Percentiles rank a stretch among this genome's conserved stretches.
phyloP scores from a whole-genome alignment of 2,113 vertebrate species.

The Chauna torquata region DNA sequence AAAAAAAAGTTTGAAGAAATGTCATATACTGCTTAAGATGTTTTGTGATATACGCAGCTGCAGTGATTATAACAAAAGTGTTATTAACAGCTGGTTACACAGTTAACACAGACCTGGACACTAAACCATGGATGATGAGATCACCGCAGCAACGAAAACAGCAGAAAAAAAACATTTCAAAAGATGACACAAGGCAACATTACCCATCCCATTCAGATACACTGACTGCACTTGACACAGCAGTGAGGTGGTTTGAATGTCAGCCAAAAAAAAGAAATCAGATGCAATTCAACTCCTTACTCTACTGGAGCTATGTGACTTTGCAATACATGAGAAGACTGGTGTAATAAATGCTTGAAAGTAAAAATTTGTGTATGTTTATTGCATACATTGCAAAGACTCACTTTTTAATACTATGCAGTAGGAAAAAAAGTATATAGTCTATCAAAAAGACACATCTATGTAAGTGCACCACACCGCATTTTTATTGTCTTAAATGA shows the following conservation, averaged over 20 bases:
- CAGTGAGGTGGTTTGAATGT: constrained; percentile 36
- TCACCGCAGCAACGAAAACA: constrained; percentile 29
- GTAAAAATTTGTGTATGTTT: neutral
- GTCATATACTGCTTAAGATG: neutral
- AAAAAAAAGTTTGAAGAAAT: neutral
- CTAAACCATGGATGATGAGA: constrained; percentile 1
- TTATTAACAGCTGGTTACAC: neutral
- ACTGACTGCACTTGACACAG: constrained; percentile 15
- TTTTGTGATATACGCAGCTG: neutral
- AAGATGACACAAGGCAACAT: neutral
- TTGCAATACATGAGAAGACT: neutral
- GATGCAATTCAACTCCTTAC: constrained; percentile 38
- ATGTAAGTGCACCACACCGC: rapidly evolving
- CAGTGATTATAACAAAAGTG: neutral
- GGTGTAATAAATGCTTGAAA: neutral
- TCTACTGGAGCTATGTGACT: constrained; percentile 22
- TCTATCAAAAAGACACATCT: neutral
- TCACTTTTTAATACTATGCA: neutral
- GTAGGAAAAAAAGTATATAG: neutral
- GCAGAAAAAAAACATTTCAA: neutral
- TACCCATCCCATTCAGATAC: constrained; percentile 5
- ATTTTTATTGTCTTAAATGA: neutral
- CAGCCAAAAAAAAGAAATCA: constrained; percentile 20
- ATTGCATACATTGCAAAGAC: neutral
- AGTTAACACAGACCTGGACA: neutral